A percentile compares a stretch with the other conserved stretches of the same genome.
phyloP scores from a whole-genome alignment of 2,888 invertebrate genomes.

The Xanthia icteritia region DNA sequence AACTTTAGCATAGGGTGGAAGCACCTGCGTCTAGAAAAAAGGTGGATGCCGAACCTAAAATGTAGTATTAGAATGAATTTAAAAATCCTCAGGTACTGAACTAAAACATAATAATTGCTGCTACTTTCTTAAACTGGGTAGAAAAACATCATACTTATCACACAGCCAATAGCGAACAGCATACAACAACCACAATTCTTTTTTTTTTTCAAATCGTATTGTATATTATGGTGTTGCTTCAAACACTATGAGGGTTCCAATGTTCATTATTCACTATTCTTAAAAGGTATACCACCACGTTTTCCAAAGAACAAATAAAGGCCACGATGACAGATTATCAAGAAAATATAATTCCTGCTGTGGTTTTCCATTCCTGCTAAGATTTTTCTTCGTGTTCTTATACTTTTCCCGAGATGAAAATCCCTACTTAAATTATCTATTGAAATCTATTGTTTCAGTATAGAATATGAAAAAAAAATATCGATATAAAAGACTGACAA shows the following conservation, averaged over 20 bases:
- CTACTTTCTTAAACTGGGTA: not conserved
- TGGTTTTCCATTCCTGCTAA: not conserved
- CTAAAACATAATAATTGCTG: not conserved
- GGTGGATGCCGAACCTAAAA: not conserved
- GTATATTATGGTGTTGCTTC: not conserved
- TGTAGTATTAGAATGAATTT: not conserved
- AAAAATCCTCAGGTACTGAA: not conserved
- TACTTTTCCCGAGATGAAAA: not conserved
- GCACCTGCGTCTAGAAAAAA: not conserved
- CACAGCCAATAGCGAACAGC: not conserved
- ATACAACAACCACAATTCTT: not conserved
- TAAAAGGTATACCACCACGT: not conserved
- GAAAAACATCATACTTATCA: not conserved
- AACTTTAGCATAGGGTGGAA: not conserved
- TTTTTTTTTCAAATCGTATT: not conserved
- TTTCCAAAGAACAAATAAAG: not conserved
- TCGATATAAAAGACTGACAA: not conserved
- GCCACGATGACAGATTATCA: not conserved
- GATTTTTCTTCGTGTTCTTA: too few relatives aligned
- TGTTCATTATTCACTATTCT: not conserved
- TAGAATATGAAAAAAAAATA: not conserved
- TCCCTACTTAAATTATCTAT: not conserved
- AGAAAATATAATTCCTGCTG: not conserved
- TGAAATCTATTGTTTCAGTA: constrained; percentile 5
- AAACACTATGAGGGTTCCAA: not conserved